Conservation (phyloP, 2,797 vertebrate genomes). For the Coracias cyanogaster region DNA sequence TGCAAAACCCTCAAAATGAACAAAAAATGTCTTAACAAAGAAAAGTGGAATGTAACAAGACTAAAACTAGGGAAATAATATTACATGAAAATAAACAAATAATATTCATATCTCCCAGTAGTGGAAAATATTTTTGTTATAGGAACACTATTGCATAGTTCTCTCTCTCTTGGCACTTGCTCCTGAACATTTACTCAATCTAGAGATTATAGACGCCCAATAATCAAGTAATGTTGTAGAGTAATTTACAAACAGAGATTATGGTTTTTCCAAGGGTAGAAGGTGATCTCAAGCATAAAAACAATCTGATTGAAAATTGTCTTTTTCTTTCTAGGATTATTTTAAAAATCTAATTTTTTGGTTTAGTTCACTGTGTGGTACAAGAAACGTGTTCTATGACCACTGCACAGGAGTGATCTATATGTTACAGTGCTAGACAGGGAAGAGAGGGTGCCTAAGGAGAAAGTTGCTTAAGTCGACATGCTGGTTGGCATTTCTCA, state of each 20-base stretch:
- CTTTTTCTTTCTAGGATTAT: background rate
- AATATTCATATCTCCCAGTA: background rate
- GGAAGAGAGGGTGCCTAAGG: background rate
- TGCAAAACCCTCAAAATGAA: background rate
- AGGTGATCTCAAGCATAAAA: background rate
- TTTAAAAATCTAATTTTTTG: background rate
- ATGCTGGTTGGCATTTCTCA: background rate
- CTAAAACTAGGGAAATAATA: background rate
- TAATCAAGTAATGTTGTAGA: background rate
- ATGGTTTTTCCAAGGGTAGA: background rate
- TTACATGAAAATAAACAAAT: background rate
- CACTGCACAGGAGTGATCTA: background rate
- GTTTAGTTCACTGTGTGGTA: background rate
- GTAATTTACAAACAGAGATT: background rate
- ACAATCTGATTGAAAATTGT: background rate
- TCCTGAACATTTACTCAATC: background rate
- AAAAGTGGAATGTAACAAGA: background rate
- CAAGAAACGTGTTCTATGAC: background rate
- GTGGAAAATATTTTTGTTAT: background rate
- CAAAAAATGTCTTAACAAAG: background rate
- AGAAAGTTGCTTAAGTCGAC: background rate
- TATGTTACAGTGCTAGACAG: fast-evolving
- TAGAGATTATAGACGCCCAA: background rate
- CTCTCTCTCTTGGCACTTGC: background rate
- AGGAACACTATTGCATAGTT: background rate